These are phyloP conservation scores for Parelbella ahira DNA, from an alignment of 2,888 invertebrate genomes.

Conservation along the genomic window DNA sequence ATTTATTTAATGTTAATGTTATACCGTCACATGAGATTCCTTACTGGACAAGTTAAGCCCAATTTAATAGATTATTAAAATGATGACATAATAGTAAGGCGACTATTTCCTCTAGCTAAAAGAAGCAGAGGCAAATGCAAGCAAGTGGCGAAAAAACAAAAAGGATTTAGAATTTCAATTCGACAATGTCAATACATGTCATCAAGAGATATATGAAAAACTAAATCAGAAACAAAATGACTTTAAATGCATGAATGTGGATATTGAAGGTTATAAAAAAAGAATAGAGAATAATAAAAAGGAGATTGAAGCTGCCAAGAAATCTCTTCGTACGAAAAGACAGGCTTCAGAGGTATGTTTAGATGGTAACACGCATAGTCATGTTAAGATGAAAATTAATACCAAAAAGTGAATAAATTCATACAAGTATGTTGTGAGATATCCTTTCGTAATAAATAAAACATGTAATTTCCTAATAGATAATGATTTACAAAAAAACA, in stretches of 20 bases:
- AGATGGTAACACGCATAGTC: too few relatives aligned
- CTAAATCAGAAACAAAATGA: slow-evolving; percentile 54
- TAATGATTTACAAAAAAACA: too few relatives aligned
- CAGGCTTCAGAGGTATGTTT: slow-evolving; percentile 53
- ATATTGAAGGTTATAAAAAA: slow-evolving; percentile 47
- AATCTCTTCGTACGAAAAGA: slow-evolving; percentile 41
- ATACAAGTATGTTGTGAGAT: too few relatives aligned
- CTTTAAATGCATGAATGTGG: slow-evolving; percentile 46
- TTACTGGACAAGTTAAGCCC: too few relatives aligned
- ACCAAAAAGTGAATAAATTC: too few relatives aligned
- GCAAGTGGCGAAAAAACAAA: slow-evolving; percentile 60
- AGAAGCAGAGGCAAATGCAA: slow-evolving; percentile 47
- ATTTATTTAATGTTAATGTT: too few relatives aligned
- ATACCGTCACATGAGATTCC: too few relatives aligned
- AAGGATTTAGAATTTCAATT: slow-evolving; percentile 58
- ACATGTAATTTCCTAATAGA: too few relatives aligned
- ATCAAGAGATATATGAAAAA: slow-evolving; percentile 49
- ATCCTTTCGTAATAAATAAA: too few relatives aligned
- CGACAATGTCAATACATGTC: slow-evolving; percentile 43
- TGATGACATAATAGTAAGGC: too few relatives aligned
- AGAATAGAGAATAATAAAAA: slow-evolving; percentile 46
- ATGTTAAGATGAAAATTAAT: too few relatives aligned
- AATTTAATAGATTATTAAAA: too few relatives aligned
- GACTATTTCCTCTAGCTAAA: slow-evolving; percentile 55
- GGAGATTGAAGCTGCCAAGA: slow-evolving; percentile 40